A percentile compares a stretch with the other conserved stretches of the same genome.
These are phyloP conservation scores for Barypeithes pellucidus DNA, from an alignment of 2,888 invertebrate species.

Conservation along the genomic window DNA sequence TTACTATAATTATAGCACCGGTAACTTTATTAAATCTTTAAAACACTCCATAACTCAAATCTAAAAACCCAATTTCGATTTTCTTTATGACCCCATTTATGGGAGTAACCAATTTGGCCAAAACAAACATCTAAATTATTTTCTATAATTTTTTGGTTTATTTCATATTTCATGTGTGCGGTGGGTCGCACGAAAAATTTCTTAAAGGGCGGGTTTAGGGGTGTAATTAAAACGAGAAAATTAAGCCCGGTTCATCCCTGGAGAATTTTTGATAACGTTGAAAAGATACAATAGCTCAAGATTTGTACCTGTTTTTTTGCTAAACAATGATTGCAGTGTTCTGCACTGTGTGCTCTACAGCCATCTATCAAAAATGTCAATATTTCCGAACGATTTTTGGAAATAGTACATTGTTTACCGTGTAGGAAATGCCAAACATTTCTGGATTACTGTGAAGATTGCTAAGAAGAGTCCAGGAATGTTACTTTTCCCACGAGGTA, in stretches of 20 bases:
- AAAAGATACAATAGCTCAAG: not conserved
- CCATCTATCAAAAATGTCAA: too few relatives aligned
- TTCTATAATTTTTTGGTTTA: slow-evolving; percentile 48
- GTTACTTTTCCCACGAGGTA: too few relatives aligned
- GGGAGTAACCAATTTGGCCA: slow-evolving; percentile 51
- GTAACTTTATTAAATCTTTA: not conserved
- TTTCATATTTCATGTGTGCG: slow-evolving; percentile 17
- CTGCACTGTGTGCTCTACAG: too few relatives aligned
- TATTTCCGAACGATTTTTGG: too few relatives aligned
- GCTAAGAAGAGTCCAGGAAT: too few relatives aligned
- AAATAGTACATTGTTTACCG: too few relatives aligned
- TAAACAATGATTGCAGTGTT: too few relatives aligned
- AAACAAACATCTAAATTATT: slow-evolving; percentile 54
- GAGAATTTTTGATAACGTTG: not conserved
- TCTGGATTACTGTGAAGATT: too few relatives aligned
- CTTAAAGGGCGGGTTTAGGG: not conserved
- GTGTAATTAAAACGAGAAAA: not conserved
- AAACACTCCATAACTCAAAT: slow-evolving; percentile 25
- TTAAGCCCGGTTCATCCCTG: not conserved
- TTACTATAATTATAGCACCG: slow-evolving; percentile 1
- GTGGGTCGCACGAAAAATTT: slow-evolving; percentile 24
- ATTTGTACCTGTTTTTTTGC: too few relatives aligned
- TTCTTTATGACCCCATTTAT: slow-evolving; percentile 27
- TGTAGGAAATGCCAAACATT: too few relatives aligned
- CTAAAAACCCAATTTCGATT: slow-evolving; percentile 34